Conservation (phyloP, 2,888 invertebrate genomes). For the Capitulum mitella region DNA sequence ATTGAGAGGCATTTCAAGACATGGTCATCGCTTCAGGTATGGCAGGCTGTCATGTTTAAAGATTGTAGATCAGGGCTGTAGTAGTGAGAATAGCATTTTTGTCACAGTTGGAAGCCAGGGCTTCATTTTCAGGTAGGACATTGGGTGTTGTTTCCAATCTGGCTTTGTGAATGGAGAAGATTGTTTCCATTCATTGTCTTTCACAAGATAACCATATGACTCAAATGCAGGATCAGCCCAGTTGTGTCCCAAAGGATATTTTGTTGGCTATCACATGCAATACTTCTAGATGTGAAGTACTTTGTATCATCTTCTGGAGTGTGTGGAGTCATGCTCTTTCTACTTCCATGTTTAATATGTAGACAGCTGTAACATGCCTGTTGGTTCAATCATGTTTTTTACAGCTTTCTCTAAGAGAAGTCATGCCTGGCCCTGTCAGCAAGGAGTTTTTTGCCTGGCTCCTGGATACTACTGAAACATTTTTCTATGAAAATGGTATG, state of each 20-base stretch:
- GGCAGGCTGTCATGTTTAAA: not conserved
- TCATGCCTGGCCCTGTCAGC: not conserved
- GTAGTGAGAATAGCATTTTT: not conserved
- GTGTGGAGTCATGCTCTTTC: not conserved
- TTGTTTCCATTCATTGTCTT: not conserved
- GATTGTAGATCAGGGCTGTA: not conserved
- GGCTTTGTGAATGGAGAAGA: not conserved
- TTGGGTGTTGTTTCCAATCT: not conserved
- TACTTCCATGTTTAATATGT: not conserved
- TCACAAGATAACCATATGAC: too few species aligned
- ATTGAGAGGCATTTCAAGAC: not conserved
- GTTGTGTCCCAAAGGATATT: not conserved
- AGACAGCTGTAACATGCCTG: not conserved
- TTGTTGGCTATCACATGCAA: not conserved
- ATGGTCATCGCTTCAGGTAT: constrained; percentile 1
- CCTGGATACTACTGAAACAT: not conserved
- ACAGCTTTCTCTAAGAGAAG: not conserved
- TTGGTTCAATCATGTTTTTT: not conserved
- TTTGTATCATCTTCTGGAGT: too few species aligned
- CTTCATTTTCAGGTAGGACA: too few species aligned
- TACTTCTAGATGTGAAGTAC: too few species aligned
- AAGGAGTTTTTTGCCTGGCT: not conserved
- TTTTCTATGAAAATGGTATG: constrained; percentile 18
- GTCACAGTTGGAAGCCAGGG: too few species aligned
- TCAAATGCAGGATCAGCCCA: too few species aligned